Evolutionary conservation across 2,797 vertebrate species (phyloP).

Genomic region (Poecilia gillii): DNA sequence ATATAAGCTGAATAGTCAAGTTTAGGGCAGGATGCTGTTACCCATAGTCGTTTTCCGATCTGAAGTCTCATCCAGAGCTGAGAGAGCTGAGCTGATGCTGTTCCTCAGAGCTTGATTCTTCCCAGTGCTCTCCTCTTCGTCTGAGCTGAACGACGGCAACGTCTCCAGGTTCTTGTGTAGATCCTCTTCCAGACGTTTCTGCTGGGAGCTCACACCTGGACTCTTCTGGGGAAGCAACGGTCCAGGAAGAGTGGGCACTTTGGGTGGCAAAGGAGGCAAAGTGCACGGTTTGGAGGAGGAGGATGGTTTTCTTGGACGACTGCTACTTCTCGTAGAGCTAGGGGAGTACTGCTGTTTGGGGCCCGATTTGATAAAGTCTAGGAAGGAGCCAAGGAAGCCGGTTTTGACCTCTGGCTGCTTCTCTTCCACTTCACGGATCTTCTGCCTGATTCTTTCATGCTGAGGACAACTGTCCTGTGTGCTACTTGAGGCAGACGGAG

Average conservation of each 20-base stretch:
- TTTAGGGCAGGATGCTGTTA: slow-evolving; percentile 63
- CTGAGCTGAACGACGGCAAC: slow-evolving; percentile 93
- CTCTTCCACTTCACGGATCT: slow-evolving; percentile 98
- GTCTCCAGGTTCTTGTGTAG: slow-evolving; percentile 93
- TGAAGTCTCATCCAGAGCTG: slow-evolving; percentile 87
- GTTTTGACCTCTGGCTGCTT: slow-evolving; percentile 98
- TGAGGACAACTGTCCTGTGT: slow-evolving; percentile 91
- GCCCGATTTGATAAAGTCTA: slow-evolving; percentile 97
- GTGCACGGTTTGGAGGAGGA: slow-evolving; percentile 81
- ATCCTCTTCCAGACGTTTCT: slow-evolving; percentile 88
- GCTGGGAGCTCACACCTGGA: slow-evolving; percentile 75
- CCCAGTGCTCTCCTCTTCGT: slow-evolving; percentile 93
- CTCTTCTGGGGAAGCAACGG: slow-evolving; percentile 77
- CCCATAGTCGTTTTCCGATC: slow-evolving; percentile 89
- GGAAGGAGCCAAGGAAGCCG: slow-evolving; percentile 97
- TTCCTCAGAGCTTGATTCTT: slow-evolving; percentile 93
- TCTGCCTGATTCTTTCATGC: slow-evolving; percentile 97
- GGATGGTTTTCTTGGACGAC: slow-evolving; percentile 86
- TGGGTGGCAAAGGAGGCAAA: slow-evolving; percentile 76
- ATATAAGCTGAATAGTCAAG: not conserved
- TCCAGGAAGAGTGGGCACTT: slow-evolving; percentile 72
- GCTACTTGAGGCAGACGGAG: slow-evolving; percentile 83
- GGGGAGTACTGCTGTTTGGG: slow-evolving; percentile 95
- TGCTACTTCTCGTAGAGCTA: slow-evolving; percentile 88
- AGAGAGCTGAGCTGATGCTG: slow-evolving; percentile 89